These are phyloP conservation scores for Scaptomyza pallida DNA, from an alignment of 1,140 invertebrate species.

Conservation along the genomic window DNA sequence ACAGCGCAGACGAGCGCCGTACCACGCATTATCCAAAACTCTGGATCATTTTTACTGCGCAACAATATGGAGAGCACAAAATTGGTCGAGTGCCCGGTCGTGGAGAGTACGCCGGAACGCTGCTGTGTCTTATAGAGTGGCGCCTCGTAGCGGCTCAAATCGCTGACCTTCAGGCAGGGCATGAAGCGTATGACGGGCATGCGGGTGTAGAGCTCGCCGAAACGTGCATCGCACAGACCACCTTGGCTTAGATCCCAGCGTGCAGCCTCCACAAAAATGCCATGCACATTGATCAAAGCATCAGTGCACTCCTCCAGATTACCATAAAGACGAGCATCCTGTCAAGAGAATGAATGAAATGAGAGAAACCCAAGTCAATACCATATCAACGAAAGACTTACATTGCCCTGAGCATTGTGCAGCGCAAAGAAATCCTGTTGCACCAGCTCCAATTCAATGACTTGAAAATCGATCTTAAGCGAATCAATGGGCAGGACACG, in stretches of 20 bases:
- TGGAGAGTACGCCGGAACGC: conserved; percentile 92
- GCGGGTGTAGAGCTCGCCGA: conserved; percentile 90
- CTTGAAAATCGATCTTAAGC: conserved; percentile 90
- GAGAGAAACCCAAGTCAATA: neutral
- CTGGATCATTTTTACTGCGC: conserved; percentile 86
- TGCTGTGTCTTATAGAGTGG: conserved; percentile 94
- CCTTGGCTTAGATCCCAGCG: conserved; percentile 89
- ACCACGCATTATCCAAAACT: conserved; percentile 94
- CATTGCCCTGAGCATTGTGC: conserved; percentile 80
- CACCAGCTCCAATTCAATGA: conserved; percentile 86
- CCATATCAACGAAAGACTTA: conserved; percentile 33
- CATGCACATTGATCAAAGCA: conserved; percentile 93
- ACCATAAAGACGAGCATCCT: conserved; percentile 85
- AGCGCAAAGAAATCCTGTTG: conserved; percentile 88
- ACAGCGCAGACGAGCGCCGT: conserved; percentile 92
- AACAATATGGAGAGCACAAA: conserved; percentile 93
- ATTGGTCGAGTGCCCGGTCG: conserved; percentile 95
- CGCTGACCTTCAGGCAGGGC: conserved; percentile 84
- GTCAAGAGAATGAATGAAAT: neutral
- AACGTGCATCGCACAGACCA: conserved; percentile 88
- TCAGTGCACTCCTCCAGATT: conserved; percentile 85
- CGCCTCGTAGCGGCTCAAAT: conserved; percentile 87
- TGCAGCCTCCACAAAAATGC: conserved; percentile 94
- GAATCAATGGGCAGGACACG: conserved; percentile 94
- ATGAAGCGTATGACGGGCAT: conserved; percentile 91